Percentiles rank a stretch among this genome's conserved stretches.
phyloP scores from a whole-genome alignment of 2,888 invertebrate genomes.

The Lottia scabra region DNA sequence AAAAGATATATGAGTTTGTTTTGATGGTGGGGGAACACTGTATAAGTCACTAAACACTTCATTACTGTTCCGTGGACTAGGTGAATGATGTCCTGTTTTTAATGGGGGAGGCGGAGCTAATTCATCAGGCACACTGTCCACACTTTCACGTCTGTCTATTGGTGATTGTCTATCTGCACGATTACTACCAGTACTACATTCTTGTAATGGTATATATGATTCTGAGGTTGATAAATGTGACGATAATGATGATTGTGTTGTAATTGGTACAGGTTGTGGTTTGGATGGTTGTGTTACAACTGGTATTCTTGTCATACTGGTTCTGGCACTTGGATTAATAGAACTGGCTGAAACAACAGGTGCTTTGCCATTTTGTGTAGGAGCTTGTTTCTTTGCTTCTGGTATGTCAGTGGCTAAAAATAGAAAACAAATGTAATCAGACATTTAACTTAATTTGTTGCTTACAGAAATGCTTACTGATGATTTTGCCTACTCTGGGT shows the following conservation, averaged over 20 bases:
- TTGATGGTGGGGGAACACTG: slow-evolving; percentile 29
- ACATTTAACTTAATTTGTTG: too few species aligned
- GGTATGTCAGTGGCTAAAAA: slow-evolving; percentile 42
- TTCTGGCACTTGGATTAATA: slow-evolving; percentile 13
- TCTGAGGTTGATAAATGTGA: slow-evolving; percentile 16
- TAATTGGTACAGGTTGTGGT: background rate
- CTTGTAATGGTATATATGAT: slow-evolving; percentile 47
- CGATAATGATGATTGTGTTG: background rate
- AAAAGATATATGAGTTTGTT: background rate
- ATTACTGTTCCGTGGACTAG: slow-evolving; percentile 2
- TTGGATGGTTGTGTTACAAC: background rate
- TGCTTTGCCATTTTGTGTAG: slow-evolving; percentile 7
- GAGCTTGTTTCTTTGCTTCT: slow-evolving; percentile 23
- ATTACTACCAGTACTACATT: slow-evolving; percentile 44
- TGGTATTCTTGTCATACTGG: slow-evolving; percentile 4
- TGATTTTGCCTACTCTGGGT: too few species aligned
- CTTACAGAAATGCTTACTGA: too few species aligned
- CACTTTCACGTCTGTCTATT: slow-evolving; percentile 43
- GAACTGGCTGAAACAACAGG: background rate
- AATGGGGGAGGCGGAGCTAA: slow-evolving; percentile 55
- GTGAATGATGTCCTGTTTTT: slow-evolving; percentile 26
- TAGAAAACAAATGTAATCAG: background rate
- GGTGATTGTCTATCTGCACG: slow-evolving; percentile 20
- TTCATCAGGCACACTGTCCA: slow-evolving; percentile 61
- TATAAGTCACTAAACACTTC: slow-evolving; percentile 20